Evolutionary conservation across 2,113 vertebrate species (phyloP).

Genomic region (Dicrurus megarhynchus): DNA sequence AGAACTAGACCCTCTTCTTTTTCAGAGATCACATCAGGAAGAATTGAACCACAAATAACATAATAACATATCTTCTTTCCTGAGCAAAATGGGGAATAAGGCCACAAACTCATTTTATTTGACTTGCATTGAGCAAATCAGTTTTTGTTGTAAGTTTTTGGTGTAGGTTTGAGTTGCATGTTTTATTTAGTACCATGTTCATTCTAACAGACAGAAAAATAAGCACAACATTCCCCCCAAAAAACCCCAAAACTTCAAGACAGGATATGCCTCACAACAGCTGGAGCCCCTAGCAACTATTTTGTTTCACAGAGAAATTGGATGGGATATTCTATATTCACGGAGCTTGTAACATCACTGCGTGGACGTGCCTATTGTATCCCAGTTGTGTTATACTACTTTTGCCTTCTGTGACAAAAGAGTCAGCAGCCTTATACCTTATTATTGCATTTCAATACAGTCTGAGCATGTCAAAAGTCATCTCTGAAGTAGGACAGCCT

Average conservation of each 20-base stretch:
- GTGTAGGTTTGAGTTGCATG: neutral
- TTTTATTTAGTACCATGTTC: neutral
- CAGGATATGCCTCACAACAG: neutral
- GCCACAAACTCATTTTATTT: neutral
- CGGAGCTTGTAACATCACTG: neutral
- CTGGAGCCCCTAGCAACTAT: neutral
- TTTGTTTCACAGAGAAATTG: neutral
- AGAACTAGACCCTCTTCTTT: neutral
- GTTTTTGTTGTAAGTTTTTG: neutral
- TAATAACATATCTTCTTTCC: neutral
- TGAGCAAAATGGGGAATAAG: neutral
- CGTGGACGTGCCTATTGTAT: neutral
- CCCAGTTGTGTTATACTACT: neutral
- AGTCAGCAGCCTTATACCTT: neutral
- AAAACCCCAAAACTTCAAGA: neutral
- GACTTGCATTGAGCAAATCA: neutral
- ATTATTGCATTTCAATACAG: neutral
- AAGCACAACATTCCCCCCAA: neutral
- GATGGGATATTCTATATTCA: neutral
- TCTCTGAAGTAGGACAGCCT: neutral
- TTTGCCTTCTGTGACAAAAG: neutral
- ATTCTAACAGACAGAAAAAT: neutral
- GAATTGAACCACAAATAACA: neutral
- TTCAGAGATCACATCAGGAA: neutral
- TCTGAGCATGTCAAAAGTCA: conserved; percentile 11